Conservation (phyloP, 2,888 invertebrate species). For the Eudasyphora cyanicolor region DNA sequence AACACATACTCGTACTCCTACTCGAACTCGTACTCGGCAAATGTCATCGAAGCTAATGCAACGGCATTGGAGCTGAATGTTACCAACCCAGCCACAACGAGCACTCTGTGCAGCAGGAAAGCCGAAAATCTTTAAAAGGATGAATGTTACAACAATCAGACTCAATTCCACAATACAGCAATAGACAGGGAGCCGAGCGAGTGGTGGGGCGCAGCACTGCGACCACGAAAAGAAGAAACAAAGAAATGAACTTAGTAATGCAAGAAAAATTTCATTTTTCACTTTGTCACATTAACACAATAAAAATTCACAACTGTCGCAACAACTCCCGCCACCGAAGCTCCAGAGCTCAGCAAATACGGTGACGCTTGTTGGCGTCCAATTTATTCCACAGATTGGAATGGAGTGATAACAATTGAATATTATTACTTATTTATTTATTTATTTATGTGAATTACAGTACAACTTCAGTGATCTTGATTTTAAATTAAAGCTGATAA, state of each 20-base stretch:
- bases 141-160: slow-evolving; percentile 18
- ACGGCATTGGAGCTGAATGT: slow-evolving; percentile 9
- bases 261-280: slow-evolving; percentile 74
- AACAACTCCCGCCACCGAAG: slow-evolving; percentile 11
- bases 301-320: slow-evolving; percentile 73
- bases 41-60: slow-evolving; percentile 47
- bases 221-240: slow-evolving; percentile 2
- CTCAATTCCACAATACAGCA: slow-evolving; percentile 1
- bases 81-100: neutral
- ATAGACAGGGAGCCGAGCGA: neutral
- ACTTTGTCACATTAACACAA: slow-evolving; percentile 78
- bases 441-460: too few relatives aligned
- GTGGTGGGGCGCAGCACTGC: neutral
- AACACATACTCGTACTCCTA: neutral
- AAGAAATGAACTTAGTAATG: slow-evolving; percentile 37
- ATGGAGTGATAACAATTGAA: neutral
- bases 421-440: neutral
- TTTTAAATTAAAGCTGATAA: too few relatives aligned
- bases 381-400: too few relatives aligned
- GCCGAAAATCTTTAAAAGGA: slow-evolving; percentile 26
- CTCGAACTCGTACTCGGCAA: neutral
- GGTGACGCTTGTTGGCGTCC: neutral
- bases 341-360: slow-evolving; percentile 12
- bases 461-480: too few relatives aligned
- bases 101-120: neutral